Evolutionary conservation across 2,113 vertebrate genomes (phyloP).

Genomic region (Arothron firmamentum): DNA sequence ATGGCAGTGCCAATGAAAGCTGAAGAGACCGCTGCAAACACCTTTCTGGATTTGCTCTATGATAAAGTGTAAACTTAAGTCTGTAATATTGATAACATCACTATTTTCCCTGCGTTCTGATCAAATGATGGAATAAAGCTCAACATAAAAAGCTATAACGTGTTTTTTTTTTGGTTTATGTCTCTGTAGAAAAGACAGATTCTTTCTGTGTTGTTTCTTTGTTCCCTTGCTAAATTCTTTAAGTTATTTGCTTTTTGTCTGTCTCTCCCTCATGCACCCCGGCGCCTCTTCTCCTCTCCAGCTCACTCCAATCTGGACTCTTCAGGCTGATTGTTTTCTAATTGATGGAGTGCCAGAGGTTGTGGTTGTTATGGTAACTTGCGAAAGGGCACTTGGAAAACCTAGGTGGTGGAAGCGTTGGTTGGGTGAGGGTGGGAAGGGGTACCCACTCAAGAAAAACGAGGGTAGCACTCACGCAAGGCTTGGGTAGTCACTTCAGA

Average conservation of each 20-base stretch:
- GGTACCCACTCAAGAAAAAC: constrained; percentile 57
- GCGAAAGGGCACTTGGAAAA: constrained; percentile 47
- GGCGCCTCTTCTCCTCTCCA: constrained; percentile 18
- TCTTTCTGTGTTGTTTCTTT: neutral
- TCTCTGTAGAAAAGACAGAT: too few species aligned
- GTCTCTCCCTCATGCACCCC: constrained; percentile 30
- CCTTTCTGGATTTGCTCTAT: too few species aligned
- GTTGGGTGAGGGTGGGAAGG: constrained; percentile 34
- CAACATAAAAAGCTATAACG: neutral
- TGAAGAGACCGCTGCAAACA: too few species aligned
- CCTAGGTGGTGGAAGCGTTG: constrained; percentile 38
- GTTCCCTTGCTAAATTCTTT: constrained; percentile 23
- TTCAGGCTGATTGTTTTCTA: constrained; percentile 75
- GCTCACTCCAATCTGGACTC: constrained; percentile 51
- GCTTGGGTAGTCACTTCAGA: constrained; percentile 64
- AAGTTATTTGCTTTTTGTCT: constrained; percentile 31
- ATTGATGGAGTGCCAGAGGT: constrained; percentile 74
- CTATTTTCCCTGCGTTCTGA: too few species aligned
- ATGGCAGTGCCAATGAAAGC: too few species aligned
- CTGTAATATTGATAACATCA: too few species aligned
- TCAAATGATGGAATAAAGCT: neutral
- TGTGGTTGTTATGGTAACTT: constrained; percentile 78
- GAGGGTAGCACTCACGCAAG: constrained; percentile 49
- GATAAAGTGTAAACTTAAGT: too few species aligned
- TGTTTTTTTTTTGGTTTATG: neutral